These are phyloP conservation scores for Stenodera caucasica DNA, from an alignment of 2,888 invertebrate genomes.

Conservation along the genomic window DNA sequence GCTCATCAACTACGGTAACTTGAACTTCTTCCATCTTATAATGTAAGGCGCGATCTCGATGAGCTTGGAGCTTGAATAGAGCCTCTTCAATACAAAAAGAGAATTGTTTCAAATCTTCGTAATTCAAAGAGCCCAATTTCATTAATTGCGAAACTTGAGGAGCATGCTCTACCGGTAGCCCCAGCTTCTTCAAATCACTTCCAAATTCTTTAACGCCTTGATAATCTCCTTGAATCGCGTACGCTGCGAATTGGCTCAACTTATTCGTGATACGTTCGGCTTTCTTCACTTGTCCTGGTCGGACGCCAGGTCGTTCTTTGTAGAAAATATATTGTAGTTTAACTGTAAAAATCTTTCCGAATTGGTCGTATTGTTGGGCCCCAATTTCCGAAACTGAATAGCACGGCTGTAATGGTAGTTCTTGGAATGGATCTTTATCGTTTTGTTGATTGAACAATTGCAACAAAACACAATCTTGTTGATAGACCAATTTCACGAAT, in stretches of 20 bases:
- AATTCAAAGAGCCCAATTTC: conserved; percentile 89
- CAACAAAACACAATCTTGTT: conserved; percentile 81
- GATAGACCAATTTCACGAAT: conserved; percentile 76
- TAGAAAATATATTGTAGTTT: conserved; percentile 97
- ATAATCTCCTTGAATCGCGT: conserved; percentile 91
- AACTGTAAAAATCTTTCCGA: conserved; percentile 98
- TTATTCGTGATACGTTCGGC: conserved; percentile 90
- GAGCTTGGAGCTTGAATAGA: conserved; percentile 80
- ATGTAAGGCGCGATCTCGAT: conserved; percentile 83
- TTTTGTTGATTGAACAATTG: conserved; percentile 81
- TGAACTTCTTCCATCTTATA: conserved; percentile 98
- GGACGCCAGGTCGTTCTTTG: conserved; percentile 94
- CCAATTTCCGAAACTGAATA: conserved; percentile 94
- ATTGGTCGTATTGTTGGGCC: conserved; percentile 98
- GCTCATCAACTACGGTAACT: conserved; percentile 89
- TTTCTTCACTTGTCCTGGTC: conserved; percentile 93
- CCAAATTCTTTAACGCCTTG: conserved; percentile 91
- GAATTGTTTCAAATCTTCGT: conserved; percentile 90
- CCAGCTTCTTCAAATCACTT: conserved; percentile 88
- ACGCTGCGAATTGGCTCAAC: conserved; percentile 89
- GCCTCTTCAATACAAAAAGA: conserved; percentile 91
- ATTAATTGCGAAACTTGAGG: conserved; percentile 95
- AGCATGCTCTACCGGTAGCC: conserved; percentile 95
- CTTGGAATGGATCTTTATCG: conserved; percentile 93
- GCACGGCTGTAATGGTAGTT: conserved; percentile 90